Evolutionary conservation across 2,888 invertebrate species (phyloP).

Genomic region (Drosophila borealis): DNA sequence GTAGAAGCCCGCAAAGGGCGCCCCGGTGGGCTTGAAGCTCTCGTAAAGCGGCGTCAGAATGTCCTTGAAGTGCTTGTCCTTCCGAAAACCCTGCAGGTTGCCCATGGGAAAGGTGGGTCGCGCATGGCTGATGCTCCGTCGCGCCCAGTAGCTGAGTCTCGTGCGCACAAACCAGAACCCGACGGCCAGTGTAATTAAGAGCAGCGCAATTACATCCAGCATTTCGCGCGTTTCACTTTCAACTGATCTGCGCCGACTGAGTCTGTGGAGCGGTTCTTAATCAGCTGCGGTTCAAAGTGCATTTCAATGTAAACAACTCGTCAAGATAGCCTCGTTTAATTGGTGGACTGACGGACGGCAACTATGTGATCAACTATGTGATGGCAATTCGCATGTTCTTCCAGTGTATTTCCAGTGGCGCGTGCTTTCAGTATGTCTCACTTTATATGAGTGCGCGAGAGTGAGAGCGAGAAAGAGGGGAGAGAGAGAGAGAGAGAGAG

Average conservation of each 20-base stretch:
- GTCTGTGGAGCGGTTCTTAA: conserved; percentile 1
- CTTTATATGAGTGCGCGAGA: too few relatives aligned
- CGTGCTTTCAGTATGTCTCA: background rate
- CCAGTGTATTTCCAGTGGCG: background rate
- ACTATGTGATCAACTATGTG: background rate
- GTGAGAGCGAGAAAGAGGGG: background rate
- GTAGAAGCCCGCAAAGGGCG: conserved; percentile 73
- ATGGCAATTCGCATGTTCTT: conserved; percentile 8
- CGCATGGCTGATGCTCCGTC: conserved; percentile 60
- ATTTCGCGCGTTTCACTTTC: conserved; percentile 48
- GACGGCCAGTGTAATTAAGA: conserved; percentile 55
- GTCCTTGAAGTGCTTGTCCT: conserved; percentile 50
- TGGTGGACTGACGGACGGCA: background rate
- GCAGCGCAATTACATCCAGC: conserved; percentile 63
- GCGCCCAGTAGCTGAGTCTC: conserved; percentile 68
- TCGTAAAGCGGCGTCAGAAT: conserved; percentile 65
- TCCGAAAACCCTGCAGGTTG: conserved; percentile 59
- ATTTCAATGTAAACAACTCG: conserved; percentile 13
- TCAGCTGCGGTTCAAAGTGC: conserved; percentile 39
- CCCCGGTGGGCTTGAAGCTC: conserved; percentile 43
- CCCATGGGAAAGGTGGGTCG: conserved; percentile 68
- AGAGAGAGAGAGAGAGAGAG: background rate
- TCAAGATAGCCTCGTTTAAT: conserved; percentile 16
- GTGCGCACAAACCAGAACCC: conserved; percentile 62
- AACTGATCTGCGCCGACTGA: conserved; percentile 38